These are phyloP conservation scores for Spilosoma lubricipeda DNA, from an alignment of 2,888 invertebrate genomes.

Conservation along the genomic window DNA sequence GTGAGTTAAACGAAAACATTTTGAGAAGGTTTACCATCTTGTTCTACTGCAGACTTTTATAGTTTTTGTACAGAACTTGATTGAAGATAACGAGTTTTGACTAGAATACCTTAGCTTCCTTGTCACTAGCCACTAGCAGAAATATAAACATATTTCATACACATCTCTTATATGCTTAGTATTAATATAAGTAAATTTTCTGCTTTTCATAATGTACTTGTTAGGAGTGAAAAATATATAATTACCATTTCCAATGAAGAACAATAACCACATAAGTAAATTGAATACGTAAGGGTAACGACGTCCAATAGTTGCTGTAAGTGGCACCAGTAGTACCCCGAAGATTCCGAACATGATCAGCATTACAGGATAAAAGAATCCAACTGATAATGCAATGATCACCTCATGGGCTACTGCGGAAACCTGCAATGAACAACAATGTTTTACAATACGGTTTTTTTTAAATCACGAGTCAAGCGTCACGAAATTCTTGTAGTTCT, in stretches of 20 bases:
- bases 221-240: constrained; percentile 13
- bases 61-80: neutral
- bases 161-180: too few species aligned
- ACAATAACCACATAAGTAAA: constrained; percentile 92
- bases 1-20: neutral
- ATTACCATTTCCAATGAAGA: constrained; percentile 91
- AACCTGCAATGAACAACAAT: constrained; percentile 75
- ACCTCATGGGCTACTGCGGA: constrained; percentile 97
- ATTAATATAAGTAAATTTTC: too few species aligned
- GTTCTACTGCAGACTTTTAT: neutral
- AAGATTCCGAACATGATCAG: constrained; percentile 91
- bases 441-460: neutral
- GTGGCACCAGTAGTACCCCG: constrained; percentile 86
- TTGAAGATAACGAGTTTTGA: neutral
- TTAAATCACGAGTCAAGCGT: too few species aligned
- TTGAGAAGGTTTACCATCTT: neutral
- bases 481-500: too few species aligned
- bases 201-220: too few species aligned
- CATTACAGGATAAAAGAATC: constrained; percentile 95
- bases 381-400: constrained; percentile 91
- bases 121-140: too few species aligned
- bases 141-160: too few species aligned
- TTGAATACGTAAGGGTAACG: constrained; percentile 88
- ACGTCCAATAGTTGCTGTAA: constrained; percentile 77
- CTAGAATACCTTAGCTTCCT: too few species aligned